phyloP scores from a whole-genome alignment of 2,113 vertebrate genomes.

The Tachysurus fulvidraco region DNA sequence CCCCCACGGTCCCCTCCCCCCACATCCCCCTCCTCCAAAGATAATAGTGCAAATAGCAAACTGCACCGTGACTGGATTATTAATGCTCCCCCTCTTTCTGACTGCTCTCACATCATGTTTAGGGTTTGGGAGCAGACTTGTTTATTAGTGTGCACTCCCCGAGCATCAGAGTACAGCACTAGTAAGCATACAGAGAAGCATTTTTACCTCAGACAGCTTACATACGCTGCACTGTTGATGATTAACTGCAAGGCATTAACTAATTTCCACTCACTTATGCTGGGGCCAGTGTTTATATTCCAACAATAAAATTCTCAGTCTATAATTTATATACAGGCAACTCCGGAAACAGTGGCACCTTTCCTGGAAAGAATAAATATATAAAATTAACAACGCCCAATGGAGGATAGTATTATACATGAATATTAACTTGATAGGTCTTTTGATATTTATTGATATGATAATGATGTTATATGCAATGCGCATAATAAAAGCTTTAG shows the following conservation, averaged over 20 bases:
- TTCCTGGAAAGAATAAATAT: conserved; percentile 1
- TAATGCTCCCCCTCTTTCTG: conserved; percentile 53
- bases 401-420: not conserved
- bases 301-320: not conserved
- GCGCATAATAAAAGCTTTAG: too few relatives aligned
- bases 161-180: not conserved
- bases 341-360: not conserved
- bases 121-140: conserved; percentile 27
- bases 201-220: conserved; percentile 6
- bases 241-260: conserved; percentile 1
- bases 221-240: not conserved
- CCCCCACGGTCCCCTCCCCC: conserved; percentile 61
- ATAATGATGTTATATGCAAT: too few relatives aligned
- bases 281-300: not conserved
- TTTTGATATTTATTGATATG: too few relatives aligned
- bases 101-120: conserved; percentile 37
- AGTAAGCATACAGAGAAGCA: not conserved
- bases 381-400: not conserved
- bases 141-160: conserved; percentile 20
- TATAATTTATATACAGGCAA: not conserved
- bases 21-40: conserved; percentile 60
- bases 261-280: conserved; percentile 26
- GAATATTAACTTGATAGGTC: not conserved
- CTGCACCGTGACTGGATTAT: conserved; percentile 66
- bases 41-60: conserved; percentile 69